Conservation (phyloP, 1,140 invertebrate genomes). For the Dendroctonus ponderosae region DNA sequence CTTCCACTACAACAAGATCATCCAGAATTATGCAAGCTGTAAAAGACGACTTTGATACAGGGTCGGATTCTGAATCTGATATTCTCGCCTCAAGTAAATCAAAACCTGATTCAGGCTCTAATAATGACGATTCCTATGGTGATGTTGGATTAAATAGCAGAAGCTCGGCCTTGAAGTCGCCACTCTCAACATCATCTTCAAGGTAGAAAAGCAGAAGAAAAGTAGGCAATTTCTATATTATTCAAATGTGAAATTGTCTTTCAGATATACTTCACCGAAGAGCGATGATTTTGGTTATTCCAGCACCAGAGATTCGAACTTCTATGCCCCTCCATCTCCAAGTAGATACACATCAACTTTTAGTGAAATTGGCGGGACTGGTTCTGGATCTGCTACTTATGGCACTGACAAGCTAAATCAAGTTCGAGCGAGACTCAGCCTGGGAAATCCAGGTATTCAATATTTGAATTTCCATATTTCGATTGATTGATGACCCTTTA, state of each 20-base stretch:
- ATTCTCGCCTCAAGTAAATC: slow-evolving; percentile 30
- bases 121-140: slow-evolving; percentile 15
- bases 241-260: not conserved
- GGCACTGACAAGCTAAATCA: slow-evolving; percentile 57
- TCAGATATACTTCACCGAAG: slow-evolving; percentile 49
- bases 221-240: not conserved
- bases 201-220: slow-evolving; percentile 6
- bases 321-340: slow-evolving; percentile 48
- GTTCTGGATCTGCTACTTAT: slow-evolving; percentile 18
- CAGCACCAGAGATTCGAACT: slow-evolving; percentile 58
- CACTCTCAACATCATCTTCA: slow-evolving; percentile 20
- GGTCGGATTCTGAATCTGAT: slow-evolving; percentile 57
- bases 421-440: slow-evolving; percentile 48
- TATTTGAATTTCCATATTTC: not conserved
- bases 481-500: not conserved
- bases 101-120: slow-evolving; percentile 13
- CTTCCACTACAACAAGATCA: slow-evolving; percentile 37
- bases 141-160: slow-evolving; percentile 24
- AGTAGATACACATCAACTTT: slow-evolving; percentile 33
- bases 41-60: slow-evolving; percentile 52
- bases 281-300: slow-evolving; percentile 59
- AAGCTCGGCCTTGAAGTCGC: slow-evolving; percentile 17
- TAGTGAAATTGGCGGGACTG: slow-evolving; percentile 31
- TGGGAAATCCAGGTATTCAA: slow-evolving; percentile 28
- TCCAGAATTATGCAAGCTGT: slow-evolving; percentile 51